phyloP scores from a whole-genome alignment of 2,797 vertebrate species.

The Tarsius wallacei region DNA sequence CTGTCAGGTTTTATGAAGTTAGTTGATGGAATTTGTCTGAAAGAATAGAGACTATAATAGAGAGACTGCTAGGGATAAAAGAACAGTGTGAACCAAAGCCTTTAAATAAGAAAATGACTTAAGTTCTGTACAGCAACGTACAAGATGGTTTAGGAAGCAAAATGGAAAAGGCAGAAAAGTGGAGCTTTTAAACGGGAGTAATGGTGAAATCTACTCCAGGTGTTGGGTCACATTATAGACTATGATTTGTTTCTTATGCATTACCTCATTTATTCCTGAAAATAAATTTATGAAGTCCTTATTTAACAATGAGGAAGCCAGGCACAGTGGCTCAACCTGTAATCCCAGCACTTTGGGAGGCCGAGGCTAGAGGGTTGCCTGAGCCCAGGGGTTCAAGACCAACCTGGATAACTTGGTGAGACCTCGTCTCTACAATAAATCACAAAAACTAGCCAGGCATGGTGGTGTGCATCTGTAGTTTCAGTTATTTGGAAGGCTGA shows the following conservation, averaged over 20 bases:
- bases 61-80: slow-evolving; percentile 20
- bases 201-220: not conserved
- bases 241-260: not conserved
- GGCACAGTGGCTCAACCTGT: too few species aligned
- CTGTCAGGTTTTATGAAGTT: not conserved
- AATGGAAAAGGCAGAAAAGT: not conserved
- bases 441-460: too few species aligned
- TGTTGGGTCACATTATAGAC: not conserved
- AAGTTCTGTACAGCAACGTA: not conserved
- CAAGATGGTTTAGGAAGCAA: not conserved
- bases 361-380: too few species aligned
- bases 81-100: not conserved
- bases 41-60: not conserved
- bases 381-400: too few species aligned
- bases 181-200: not conserved
- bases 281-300: not conserved
- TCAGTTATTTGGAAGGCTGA: too few species aligned
- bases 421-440: too few species aligned
- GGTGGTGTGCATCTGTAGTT: too few species aligned
- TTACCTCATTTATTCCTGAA: not conserved
- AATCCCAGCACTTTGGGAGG: too few species aligned
- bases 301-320: not conserved
- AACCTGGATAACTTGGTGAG: too few species aligned
- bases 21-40: not conserved
- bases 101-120: not conserved